phyloP scores from a whole-genome alignment of 1,140 invertebrate species.

The Camponotus vicinus region DNA sequence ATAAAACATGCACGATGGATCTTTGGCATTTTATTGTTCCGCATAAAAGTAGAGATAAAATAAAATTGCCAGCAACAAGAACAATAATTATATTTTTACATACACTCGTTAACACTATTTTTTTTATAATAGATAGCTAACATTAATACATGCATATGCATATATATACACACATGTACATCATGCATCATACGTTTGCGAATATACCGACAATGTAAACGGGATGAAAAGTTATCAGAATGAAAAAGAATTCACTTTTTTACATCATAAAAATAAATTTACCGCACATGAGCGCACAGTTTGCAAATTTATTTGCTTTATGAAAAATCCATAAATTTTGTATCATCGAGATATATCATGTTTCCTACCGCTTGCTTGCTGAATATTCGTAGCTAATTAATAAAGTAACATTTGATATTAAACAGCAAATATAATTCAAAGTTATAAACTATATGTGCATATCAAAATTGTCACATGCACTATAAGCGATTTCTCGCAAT shows the following conservation, averaged over 20 bases:
- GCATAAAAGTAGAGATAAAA: background rate
- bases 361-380: background rate
- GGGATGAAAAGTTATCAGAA: background rate
- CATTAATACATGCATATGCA: background rate
- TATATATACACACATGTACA: no score
- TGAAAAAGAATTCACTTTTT: background rate
- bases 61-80: background rate
- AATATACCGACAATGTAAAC: background rate
- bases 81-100: background rate
- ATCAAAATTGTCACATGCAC: constrained; percentile 1
- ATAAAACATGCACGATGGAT: background rate
- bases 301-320: constrained; percentile 14
- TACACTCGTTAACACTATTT: background rate
- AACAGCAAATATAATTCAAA: constrained; percentile 11
- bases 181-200: background rate
- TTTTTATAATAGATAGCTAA: background rate
- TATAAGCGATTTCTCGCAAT: constrained; percentile 27
- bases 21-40: constrained; percentile 1
- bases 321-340: background rate
- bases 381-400: background rate
- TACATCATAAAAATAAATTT: constrained; percentile 26
- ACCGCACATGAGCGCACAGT: no score
- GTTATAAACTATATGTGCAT: background rate
- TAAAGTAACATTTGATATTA: constrained; percentile 48
- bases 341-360: background rate